A percentile compares a stretch with the other conserved stretches of the same genome.
Evolutionary conservation across 2,113 vertebrate species (phyloP).

Genomic region (Spea multiplicata): DNA sequence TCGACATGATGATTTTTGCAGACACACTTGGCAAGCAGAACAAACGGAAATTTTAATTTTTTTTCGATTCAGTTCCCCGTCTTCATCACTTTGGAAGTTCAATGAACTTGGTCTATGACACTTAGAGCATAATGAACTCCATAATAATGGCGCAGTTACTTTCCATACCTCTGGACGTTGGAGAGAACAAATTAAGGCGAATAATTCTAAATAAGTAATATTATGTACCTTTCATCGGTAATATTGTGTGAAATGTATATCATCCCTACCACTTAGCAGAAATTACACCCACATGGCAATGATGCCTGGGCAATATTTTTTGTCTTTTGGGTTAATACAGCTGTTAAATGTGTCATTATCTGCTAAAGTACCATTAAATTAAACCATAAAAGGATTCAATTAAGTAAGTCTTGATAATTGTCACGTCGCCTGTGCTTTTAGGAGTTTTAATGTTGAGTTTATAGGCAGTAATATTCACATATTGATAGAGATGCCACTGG

Average conservation of each 20-base stretch:
- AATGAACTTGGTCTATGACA: not conserved
- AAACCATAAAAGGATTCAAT: constrained; percentile 34
- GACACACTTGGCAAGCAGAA: constrained; percentile 9
- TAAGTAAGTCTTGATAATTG: constrained; percentile 31
- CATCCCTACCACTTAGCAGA: constrained; percentile 1
- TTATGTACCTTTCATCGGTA: not conserved
- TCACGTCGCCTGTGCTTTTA: constrained; percentile 5
- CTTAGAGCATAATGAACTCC: too few relatives aligned
- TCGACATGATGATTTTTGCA: constrained; percentile 1
- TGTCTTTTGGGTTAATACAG: constrained; percentile 33
- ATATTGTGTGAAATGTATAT: not conserved
- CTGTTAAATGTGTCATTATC: constrained; percentile 40
- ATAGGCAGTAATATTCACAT: not conserved
- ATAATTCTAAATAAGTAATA: not conserved
- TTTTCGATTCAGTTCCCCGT: not conserved
- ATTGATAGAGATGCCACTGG: not conserved
- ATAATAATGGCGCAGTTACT: too few relatives aligned
- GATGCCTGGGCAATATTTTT: constrained; percentile 20
- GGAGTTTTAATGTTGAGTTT: constrained; percentile 15
- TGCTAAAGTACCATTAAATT: constrained; percentile 20
- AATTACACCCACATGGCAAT: not conserved
- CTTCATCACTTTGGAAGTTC: not conserved
- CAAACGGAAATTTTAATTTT: constrained; percentile 9
- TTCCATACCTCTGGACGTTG: too few relatives aligned
- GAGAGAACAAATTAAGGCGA: not conserved